These are phyloP conservation scores for Trichogramma pretiosum DNA, from an alignment of 1,140 invertebrate species.

Conservation along the genomic window DNA sequence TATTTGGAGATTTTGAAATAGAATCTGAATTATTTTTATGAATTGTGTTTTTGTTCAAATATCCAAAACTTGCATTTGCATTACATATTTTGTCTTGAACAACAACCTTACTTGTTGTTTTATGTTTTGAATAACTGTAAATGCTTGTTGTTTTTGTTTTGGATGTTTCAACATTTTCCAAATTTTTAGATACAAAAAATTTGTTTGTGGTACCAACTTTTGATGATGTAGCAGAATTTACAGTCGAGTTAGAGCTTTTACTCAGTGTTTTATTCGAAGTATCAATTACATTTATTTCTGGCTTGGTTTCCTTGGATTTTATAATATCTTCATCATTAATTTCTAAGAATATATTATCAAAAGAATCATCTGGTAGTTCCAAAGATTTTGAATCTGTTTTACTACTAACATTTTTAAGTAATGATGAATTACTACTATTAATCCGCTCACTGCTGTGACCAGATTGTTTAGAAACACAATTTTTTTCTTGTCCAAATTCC, in stretches of 20 bases:
- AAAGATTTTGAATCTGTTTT: conserved; percentile 11
- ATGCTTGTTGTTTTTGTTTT: neutral
- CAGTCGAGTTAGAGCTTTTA: too few species aligned
- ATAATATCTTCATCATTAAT: conserved; percentile 11
- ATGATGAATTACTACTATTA: neutral
- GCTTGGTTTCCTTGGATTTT: neutral
- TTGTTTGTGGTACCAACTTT: neutral
- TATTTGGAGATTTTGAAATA: conserved; percentile 4
- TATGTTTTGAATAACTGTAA: neutral
- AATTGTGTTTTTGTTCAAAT: conserved; percentile 10
- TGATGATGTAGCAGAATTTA: neutral
- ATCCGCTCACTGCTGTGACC: neutral
- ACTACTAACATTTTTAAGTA: neutral
- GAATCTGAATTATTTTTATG: conserved; percentile 5
- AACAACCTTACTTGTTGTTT: neutral
- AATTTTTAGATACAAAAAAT: conserved; percentile 11
- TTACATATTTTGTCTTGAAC: conserved; percentile 15
- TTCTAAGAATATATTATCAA: conserved; percentile 15
- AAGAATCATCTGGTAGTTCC: conserved; percentile 18
- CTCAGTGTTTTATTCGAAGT: too few species aligned
- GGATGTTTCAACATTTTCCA: neutral
- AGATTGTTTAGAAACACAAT: neutral
- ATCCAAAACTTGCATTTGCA: conserved; percentile 15
- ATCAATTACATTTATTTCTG: too few species aligned
- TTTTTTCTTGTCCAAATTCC: conserved; percentile 6